Conservation (phyloP, 2,888 invertebrate species). For the Leptinotarsa haldemani region DNA sequence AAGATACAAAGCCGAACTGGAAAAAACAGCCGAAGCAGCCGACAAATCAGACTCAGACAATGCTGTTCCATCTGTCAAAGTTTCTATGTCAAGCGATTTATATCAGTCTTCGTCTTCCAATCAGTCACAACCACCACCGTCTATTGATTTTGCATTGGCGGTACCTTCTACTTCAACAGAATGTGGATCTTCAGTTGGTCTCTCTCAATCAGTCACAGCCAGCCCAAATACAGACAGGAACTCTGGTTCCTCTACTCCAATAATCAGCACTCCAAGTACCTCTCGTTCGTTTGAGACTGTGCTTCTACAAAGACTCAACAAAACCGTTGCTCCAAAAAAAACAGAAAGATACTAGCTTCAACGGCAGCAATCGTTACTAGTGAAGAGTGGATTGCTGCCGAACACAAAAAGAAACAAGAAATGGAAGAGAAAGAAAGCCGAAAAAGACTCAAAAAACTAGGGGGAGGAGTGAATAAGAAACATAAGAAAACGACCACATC, state of each 20-base stretch:
- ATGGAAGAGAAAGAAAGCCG: background rate
- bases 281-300: background rate
- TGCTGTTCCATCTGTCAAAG: background rate
- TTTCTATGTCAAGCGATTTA: background rate
- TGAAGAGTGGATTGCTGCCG: conserved; percentile 5
- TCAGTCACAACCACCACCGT: background rate
- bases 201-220: conserved; percentile 6
- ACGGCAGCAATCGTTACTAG: conserved; percentile 2
- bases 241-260: background rate
- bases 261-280: background rate
- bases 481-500: background rate
- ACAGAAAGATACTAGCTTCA: background rate
- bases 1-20: conserved; percentile 13
- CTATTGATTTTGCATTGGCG: background rate
- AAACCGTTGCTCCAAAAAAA: background rate
- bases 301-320: conserved; percentile 1
- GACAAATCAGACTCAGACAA: background rate
- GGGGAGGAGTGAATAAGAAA: background rate
- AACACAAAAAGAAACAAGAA: conserved; percentile 10
- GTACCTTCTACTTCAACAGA: background rate
- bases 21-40: background rate
- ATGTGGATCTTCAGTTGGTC: conserved; percentile 1
- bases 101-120: background rate
- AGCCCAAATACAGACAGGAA: background rate
- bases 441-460: too few relatives aligned